These are phyloP conservation scores for Phalacrocorax aristotelis DNA, from an alignment of 2,113 vertebrate genomes.

Conservation along the genomic window DNA sequence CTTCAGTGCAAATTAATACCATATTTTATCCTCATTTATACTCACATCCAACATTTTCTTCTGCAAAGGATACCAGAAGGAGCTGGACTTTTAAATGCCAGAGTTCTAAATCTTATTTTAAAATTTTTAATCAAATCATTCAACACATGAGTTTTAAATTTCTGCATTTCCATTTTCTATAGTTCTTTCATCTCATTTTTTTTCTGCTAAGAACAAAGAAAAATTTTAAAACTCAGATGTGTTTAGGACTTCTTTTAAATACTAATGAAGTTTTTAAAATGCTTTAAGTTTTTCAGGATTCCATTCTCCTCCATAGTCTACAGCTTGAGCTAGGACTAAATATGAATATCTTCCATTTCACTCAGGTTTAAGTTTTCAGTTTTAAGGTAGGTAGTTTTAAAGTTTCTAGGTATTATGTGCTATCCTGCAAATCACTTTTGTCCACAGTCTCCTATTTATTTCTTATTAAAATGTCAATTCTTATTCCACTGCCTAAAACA, in stretches of 20 bases:
- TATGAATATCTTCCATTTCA: not conserved
- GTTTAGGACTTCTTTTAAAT: not conserved
- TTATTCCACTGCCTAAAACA: not conserved
- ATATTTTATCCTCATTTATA: conserved; percentile 51
- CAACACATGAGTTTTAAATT: not conserved
- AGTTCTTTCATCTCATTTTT: not conserved
- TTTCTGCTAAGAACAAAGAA: not conserved
- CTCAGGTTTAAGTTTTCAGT: not conserved
- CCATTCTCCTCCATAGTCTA: not conserved
- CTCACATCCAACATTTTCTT: not conserved
- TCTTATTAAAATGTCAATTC: not conserved
- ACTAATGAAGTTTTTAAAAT: not conserved
- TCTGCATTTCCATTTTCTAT: not conserved
- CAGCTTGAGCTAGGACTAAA: not conserved
- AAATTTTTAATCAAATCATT: conserved; percentile 31
- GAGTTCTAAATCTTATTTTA: conserved; percentile 17
- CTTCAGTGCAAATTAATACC: conserved; percentile 54
- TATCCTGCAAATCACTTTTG: not conserved
- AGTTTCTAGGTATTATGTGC: not conserved
- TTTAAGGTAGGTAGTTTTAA: not conserved
- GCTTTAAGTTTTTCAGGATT: not conserved
- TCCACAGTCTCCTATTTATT: not conserved
- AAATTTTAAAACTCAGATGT: not conserved
- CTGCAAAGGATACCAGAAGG: conserved; percentile 31
- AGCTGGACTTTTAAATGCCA: conserved; percentile 27